phyloP scores from a whole-genome alignment of 2,888 invertebrate genomes.

The Phalangium opilio region DNA sequence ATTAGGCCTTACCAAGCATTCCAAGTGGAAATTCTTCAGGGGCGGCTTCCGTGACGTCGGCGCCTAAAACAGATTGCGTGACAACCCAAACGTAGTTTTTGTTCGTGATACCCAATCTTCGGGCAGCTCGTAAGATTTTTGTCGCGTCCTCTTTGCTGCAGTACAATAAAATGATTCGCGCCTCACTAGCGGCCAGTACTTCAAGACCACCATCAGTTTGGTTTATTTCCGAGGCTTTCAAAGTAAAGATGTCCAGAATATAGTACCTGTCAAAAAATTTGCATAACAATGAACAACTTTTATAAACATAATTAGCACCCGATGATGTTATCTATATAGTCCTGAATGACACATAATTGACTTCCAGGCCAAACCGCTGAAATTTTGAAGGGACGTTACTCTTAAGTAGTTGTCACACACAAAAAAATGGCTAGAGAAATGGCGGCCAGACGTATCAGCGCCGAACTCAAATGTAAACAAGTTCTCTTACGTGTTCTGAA shows the following conservation, averaged over 20 bases:
- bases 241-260: slow-evolving; percentile 52
- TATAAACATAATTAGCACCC: too few relatives aligned
- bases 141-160: slow-evolving; percentile 75
- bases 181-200: slow-evolving; percentile 72
- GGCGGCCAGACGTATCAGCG: too few relatives aligned
- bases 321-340: too few relatives aligned
- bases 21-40: slow-evolving; percentile 71
- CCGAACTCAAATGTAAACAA: too few relatives aligned
- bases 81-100: slow-evolving; percentile 95
- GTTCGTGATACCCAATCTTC: slow-evolving; percentile 53
- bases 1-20: slow-evolving; percentile 52
- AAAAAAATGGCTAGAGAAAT: too few relatives aligned
- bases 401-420: too few relatives aligned
- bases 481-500: too few relatives aligned
- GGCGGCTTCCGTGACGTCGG: slow-evolving; percentile 45
- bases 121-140: slow-evolving; percentile 59
- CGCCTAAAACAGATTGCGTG: slow-evolving; percentile 69
- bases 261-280: slow-evolving; percentile 49
- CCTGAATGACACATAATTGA: too few relatives aligned
- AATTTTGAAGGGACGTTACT: too few relatives aligned
- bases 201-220: slow-evolving; percentile 56
- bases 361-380: too few relatives aligned
- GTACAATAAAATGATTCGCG: slow-evolving; percentile 80
- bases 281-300: too few relatives aligned
- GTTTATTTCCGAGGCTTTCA: slow-evolving; percentile 20